Base-by-base conservation (phyloP, 1,140 invertebrate genomes). In the Tribolium madens region DNA sequence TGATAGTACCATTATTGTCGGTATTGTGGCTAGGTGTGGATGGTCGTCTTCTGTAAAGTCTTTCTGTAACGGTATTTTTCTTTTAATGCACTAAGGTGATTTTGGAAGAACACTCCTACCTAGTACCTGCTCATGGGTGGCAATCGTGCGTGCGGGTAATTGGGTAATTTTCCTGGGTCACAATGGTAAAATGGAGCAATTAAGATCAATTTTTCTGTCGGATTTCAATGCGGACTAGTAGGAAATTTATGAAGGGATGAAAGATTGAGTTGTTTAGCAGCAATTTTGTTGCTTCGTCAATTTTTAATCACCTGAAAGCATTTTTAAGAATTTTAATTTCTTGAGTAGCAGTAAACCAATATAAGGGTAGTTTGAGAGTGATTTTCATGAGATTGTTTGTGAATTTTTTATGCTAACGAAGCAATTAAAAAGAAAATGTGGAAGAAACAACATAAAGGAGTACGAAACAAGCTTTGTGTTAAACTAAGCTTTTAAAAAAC, bases 21-120 rank as follows among this genome's bases (percentile, higher is more conserved):
- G 57, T 18, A 57, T 57, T 57, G 52, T 57, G 18, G 52, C 31
- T 64, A 64, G 57, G 57, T 64, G 57, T 64, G 57, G 57, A 64
- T 33, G 21, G 57, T 42, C 17, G 52, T 57, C 50, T 15, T 52
- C 50, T 52, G 15, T 47, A 47, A 47, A 47, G 9, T 57, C 52
- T 33, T 26, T 10, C 18, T 2, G 53, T 64, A 64, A 64, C 57
- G 57, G 57, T 64, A 64, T 33, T 10, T 10, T n/a, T 10, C 18
- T 21, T 17, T 57, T 17, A 57, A 0, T 42, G 36, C 9, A 3
- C 36, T 2, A 42, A 42, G 36, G 36, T 42, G 36, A 2, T 42
- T 42, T 42, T 42, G 4, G 36, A 7, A 7, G n/a, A 64, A 64
- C 57, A 64, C 57, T 26, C 53, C 53, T 60, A 64, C 57, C 57